Evolutionary conservation across 1,140 invertebrate genomes (phyloP).

Genomic region (Cyrtorhinus lividipennis): DNA sequence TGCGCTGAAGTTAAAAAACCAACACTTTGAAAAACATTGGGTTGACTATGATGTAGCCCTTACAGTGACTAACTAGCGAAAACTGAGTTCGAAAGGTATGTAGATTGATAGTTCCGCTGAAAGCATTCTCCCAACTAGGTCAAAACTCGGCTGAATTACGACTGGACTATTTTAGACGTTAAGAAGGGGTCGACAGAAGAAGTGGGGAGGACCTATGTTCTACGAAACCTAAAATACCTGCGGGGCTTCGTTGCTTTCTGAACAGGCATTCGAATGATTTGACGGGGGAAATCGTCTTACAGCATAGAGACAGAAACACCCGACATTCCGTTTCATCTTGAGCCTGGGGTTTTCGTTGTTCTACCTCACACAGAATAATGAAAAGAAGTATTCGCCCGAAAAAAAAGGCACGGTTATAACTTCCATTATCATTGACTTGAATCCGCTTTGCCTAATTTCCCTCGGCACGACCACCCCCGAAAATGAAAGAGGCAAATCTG

Average conservation of each 20-base stretch:
- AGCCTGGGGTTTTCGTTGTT: no score
- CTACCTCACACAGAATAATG: no score
- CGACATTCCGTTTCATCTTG: no score
- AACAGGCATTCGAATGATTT: background rate
- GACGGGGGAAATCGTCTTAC: background rate
- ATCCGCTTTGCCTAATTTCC: background rate
- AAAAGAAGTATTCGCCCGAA: background rate
- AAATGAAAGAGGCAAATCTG: background rate
- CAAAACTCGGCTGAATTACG: background rate
- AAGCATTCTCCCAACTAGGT: background rate
- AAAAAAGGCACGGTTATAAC: background rate
- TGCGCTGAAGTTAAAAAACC: background rate
- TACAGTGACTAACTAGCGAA: background rate
- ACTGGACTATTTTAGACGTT: background rate
- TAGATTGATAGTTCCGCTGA: background rate
- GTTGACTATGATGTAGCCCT: background rate
- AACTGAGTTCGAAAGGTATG: background rate
- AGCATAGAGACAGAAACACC: no score
- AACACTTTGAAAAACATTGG: background rate
- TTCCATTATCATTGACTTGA: background rate
- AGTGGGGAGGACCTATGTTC: background rate
- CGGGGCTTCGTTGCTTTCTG: background rate
- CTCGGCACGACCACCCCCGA: background rate
- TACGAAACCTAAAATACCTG: background rate
- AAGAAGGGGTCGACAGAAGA: no score